Conservation (phyloP, 2,113 vertebrate genomes). For the Odontophorus gujanensis region DNA sequence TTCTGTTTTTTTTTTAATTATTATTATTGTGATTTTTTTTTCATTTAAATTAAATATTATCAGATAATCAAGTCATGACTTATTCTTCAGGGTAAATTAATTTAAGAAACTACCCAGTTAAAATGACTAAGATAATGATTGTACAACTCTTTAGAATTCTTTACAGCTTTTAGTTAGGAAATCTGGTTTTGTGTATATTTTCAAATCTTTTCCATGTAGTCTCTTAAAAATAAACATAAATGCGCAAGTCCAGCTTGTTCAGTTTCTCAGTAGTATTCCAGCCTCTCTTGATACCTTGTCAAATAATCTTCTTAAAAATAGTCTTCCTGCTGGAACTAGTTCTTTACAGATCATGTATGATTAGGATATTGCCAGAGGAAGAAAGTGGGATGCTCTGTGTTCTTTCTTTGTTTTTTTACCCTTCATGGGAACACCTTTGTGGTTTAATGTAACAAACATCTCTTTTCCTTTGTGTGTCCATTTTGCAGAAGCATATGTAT, state of each 20-base stretch:
- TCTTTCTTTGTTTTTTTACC: constrained; percentile 95
- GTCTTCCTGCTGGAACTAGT: constrained; percentile 85
- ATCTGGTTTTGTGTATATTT: constrained; percentile 83
- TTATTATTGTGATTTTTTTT: not conserved
- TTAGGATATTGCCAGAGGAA: constrained; percentile 89
- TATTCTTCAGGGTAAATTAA: constrained; percentile 85
- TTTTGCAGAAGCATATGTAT: constrained; percentile 93
- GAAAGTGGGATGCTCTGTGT: constrained; percentile 92
- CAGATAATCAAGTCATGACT: constrained; percentile 86
- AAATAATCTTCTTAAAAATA: constrained; percentile 78
- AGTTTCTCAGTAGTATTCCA: constrained; percentile 89
- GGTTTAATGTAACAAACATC: constrained; percentile 95
- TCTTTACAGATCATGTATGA: constrained; percentile 61
- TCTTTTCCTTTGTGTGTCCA: constrained; percentile 92
- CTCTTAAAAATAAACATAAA: constrained; percentile 86
- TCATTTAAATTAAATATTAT: constrained; percentile 85
- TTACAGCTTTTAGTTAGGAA: constrained; percentile 87
- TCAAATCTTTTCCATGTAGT: constrained; percentile 81
- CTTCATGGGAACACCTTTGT: constrained; percentile 89
- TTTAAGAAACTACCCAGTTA: constrained; percentile 84
- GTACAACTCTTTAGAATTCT: constrained; percentile 86
- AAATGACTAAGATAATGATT: constrained; percentile 84
- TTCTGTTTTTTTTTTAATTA: not conserved
- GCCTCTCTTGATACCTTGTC: constrained; percentile 78
- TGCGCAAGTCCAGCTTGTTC: constrained; percentile 97